Evolutionary conservation across 2,888 invertebrate species (phyloP), one percentile per base, ranked within the genome.

Genomic region (Drosophila mercatorum): DNA sequence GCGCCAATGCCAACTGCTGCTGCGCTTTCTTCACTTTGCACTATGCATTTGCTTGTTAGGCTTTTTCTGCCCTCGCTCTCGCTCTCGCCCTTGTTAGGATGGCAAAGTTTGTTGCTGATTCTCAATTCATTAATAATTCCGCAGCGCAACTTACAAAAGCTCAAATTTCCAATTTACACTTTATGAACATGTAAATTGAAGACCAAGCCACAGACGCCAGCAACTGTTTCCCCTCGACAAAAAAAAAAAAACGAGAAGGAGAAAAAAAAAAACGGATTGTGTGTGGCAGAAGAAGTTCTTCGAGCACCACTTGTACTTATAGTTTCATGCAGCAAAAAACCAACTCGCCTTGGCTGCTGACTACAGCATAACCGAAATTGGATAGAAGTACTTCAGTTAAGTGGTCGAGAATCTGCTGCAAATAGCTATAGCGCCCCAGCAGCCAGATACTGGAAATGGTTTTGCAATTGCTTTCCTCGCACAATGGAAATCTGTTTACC

Each of bases 121-220:
- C 68, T 78, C 89, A 75, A 89, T 89, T 89, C 78, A 85, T 89
- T 85, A 89, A 82, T 89, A 85, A 85, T 88, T 87, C 58, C 57
- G 61, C 55, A 52, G 52, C 53, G 44, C 49, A 55, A 63, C 61
- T 51, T 34, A 60, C 65, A 62, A 59, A 66, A 78, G 64, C 83
- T 80, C 64, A 75, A 80, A 78, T 83, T 75, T 80, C 68, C 85
- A 84, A 75, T 80, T 88, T 82, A 74, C 83, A 80, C 88, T 89
- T 88, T 72, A 69, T 68, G 73, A 88, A 77, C 85, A 88, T 84
- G 81, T 71, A 83, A 81, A 89, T 87, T 75, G 81, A 78, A 76
- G 65, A 75, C 44, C 56, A 46, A 26, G 47, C 68, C 61, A 68
- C 74, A 66, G 53, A 75, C 49, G 57, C 68, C 68, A 65, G 6